Percentiles rank a stretch among this genome's conserved stretches.
Conservation (phyloP, 2,888 invertebrate species). For the Pediacus dermestoides region DNA sequence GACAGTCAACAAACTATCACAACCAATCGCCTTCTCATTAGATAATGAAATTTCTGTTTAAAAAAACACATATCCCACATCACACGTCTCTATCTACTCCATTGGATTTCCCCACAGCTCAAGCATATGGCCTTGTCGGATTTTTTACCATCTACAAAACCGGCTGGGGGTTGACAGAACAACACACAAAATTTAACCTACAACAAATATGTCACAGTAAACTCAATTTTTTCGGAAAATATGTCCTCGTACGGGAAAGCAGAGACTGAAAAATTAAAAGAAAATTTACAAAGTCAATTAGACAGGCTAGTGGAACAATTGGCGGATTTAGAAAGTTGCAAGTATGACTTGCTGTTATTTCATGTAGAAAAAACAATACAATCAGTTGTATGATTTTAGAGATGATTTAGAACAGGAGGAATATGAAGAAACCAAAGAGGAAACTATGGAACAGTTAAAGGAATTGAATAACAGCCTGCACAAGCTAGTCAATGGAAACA, state of each 20-base stretch:
- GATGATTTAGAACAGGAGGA: conserved; percentile 61
- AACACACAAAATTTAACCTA: too few relatives aligned
- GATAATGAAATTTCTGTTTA: conserved; percentile 1
- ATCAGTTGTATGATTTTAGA: conserved; percentile 44
- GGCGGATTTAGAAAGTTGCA: conserved; percentile 66
- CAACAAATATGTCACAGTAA: too few relatives aligned
- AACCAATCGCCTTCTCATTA: conserved; percentile 21
- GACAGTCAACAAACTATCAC: conserved; percentile 35
- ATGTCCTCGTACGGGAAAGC: conserved; percentile 56
- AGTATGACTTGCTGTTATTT: conserved; percentile 48
- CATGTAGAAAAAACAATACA: neutral
- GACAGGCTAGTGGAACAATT: conserved; percentile 67
- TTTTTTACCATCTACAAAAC: too few relatives aligned
- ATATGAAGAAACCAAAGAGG: conserved; percentile 65
- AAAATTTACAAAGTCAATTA: conserved; percentile 65
- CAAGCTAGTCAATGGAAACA: conserved; percentile 63
- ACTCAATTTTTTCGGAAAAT: too few relatives aligned
- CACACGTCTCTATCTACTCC: too few relatives aligned
- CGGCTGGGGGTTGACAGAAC: too few relatives aligned
- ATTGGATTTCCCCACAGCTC: too few relatives aligned
- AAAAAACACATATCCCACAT: too few relatives aligned
- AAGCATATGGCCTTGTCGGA: too few relatives aligned
- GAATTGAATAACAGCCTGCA: conserved; percentile 64
- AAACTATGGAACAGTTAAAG: conserved; percentile 67
- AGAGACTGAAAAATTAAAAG: conserved; percentile 61